A percentile compares a stretch with the other conserved stretches of the same genome.
Conservation (phyloP, 2,113 vertebrate genomes). For the Garra rufa region DNA sequence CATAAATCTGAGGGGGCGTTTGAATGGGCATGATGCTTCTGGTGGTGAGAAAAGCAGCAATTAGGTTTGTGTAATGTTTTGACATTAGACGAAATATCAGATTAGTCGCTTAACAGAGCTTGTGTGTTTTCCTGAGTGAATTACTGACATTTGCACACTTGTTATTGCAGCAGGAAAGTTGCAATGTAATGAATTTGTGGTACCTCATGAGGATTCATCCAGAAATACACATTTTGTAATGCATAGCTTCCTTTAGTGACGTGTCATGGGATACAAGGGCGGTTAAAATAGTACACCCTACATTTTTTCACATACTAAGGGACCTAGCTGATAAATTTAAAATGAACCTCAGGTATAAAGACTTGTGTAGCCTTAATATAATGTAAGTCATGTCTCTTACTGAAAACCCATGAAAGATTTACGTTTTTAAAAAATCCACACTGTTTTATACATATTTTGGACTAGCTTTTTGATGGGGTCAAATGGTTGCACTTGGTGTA, state of each 20-base stretch:
- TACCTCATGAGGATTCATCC: constrained; percentile 3
- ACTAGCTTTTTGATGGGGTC: too few species aligned
- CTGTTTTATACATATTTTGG: too few species aligned
- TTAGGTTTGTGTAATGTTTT: background rate
- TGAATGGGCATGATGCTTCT: background rate
- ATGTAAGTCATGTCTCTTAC: too few species aligned
- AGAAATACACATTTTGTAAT: constrained; percentile 6
- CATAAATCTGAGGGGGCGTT: background rate
- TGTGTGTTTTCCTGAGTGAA: constrained; percentile 15
- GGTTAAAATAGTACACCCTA: background rate
- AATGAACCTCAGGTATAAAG: too few species aligned
- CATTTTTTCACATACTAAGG: background rate
- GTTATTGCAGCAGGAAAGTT: constrained; percentile 8
- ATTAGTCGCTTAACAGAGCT: background rate
- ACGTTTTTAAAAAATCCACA: too few species aligned
- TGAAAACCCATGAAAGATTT: too few species aligned
- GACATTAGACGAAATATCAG: constrained; percentile 22
- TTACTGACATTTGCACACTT: constrained; percentile 22
- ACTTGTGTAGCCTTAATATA: too few species aligned
- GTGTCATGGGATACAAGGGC: background rate
- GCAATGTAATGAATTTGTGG: background rate
- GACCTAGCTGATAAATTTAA: background rate
- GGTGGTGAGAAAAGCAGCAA: background rate
- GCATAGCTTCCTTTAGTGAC: background rate
- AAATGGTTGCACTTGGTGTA: too few species aligned